phyloP scores from a whole-genome alignment of 1,140 invertebrate species.

The Vanessa atalanta region DNA sequence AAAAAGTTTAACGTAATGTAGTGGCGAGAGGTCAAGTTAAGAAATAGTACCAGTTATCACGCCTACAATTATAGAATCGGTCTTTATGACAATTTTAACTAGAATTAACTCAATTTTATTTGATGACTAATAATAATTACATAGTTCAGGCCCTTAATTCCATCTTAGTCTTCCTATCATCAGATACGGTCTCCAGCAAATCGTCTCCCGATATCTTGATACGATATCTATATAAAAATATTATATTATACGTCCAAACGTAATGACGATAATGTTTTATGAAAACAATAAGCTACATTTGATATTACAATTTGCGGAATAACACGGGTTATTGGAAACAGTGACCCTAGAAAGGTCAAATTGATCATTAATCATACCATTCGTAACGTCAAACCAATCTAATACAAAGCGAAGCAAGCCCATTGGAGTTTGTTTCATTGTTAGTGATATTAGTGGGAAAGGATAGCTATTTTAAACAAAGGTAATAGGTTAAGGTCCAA shows the following conservation, averaged over 20 bases:
- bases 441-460: slow-evolving; percentile 1
- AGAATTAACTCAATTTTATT: too few relatives aligned
- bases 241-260: background rate
- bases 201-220: too few relatives aligned
- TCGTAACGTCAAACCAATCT: slow-evolving; percentile 7
- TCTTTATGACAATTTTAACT: too few relatives aligned
- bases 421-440: slow-evolving; percentile 1
- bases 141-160: too few relatives aligned
- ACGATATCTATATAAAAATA: too few relatives aligned
- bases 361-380: slow-evolving; percentile 15
- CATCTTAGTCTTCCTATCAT: too few relatives aligned
- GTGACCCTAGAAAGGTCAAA: background rate
- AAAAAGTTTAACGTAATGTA: too few relatives aligned
- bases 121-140: too few relatives aligned
- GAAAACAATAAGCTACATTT: background rate
- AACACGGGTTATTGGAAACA: background rate
- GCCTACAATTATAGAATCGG: too few relatives aligned
- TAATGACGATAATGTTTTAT: background rate
- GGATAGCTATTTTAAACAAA: background rate
- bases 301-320: background rate
- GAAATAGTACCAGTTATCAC: too few relatives aligned
- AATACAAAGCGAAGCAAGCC: background rate
- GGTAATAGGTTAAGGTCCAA: background rate
- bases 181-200: too few relatives aligned
- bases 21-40: too few relatives aligned